These are phyloP conservation scores for Varroa destructor DNA, from an alignment of 1,140 invertebrate species.

Conservation along the genomic window DNA sequence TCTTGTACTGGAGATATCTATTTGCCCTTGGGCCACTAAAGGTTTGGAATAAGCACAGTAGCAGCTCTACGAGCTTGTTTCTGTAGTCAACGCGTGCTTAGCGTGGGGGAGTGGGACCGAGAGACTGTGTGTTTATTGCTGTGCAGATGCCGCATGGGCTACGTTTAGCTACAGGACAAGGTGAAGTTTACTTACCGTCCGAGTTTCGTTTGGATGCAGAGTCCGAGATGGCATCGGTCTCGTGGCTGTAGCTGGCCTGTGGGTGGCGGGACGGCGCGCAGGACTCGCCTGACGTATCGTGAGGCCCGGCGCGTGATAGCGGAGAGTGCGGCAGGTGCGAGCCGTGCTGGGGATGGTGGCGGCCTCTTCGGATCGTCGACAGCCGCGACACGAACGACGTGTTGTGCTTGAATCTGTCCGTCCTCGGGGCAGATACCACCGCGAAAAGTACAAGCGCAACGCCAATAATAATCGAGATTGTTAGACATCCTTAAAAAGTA, in stretches of 20 bases:
- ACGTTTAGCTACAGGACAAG: neutral
- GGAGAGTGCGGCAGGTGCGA: constrained; percentile 34
- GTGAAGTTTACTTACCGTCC: constrained; percentile 52
- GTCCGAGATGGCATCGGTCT: constrained; percentile 45
- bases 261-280: constrained; percentile 30
- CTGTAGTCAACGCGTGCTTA: constrained; percentile 26
- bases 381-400: constrained; percentile 72
- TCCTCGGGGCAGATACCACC: constrained; percentile 42
- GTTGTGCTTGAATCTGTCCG: constrained; percentile 67
- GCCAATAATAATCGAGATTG: constrained; percentile 13
- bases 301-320: constrained; percentile 28
- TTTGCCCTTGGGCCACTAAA: constrained; percentile 26
- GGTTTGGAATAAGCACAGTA: constrained; percentile 29
- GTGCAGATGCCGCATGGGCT: too few species aligned
- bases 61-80: neutral
- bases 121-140: constrained; percentile 15
- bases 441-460: constrained; percentile 1
- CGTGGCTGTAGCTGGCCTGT: constrained; percentile 26
- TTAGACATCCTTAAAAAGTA: constrained; percentile 16
- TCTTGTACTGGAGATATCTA: constrained; percentile 30
- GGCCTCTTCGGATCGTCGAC: constrained; percentile 62
- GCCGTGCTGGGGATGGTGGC: constrained; percentile 53
- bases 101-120: constrained; percentile 26
- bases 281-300: constrained; percentile 29
- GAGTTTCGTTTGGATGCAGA: constrained; percentile 60